phyloP scores from a whole-genome alignment of 2,888 invertebrate genomes.

The Alitta virens region DNA sequence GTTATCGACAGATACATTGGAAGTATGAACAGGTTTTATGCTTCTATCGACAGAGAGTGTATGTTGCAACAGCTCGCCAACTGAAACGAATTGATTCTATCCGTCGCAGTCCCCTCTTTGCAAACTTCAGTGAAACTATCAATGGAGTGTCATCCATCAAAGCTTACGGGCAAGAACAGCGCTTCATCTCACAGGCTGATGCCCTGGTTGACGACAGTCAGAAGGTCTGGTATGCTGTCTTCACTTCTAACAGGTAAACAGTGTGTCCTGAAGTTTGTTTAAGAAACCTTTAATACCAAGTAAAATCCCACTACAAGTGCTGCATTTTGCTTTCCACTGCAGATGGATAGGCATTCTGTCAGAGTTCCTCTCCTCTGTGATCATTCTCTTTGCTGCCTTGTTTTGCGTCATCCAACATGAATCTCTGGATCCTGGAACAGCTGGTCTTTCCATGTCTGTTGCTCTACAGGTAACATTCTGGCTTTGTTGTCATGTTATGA shows the following conservation, averaged over 20 bases:
- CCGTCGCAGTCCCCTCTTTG: constrained; percentile 90
- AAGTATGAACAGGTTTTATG: too few species aligned
- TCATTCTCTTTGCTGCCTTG: constrained; percentile 89
- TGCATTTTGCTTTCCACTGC: not conserved
- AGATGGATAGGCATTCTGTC: constrained; percentile 92
- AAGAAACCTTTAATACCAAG: too few species aligned
- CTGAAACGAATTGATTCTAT: constrained; percentile 88
- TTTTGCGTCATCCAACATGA: constrained; percentile 83
- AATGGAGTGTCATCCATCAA: constrained; percentile 71
- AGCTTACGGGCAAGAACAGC: constrained; percentile 75
- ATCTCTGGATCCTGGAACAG: constrained; percentile 64
- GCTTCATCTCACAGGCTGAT: constrained; percentile 84
- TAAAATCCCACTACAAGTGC: too few species aligned
- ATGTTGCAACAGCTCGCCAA: constrained; percentile 87
- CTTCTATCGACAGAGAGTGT: constrained; percentile 70
- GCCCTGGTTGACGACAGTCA: constrained; percentile 87
- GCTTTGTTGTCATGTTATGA: too few species aligned
- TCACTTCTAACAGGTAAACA: constrained; percentile 75
- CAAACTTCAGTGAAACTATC: constrained; percentile 91
- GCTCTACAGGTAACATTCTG: constrained; percentile 56
- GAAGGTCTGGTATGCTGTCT: constrained; percentile 84
- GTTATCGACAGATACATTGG: too few species aligned
- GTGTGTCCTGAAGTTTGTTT: too few species aligned
- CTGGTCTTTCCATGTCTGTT: constrained; percentile 60
- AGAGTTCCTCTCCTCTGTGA: constrained; percentile 92